Evolutionary conservation across 2,113 vertebrate species (phyloP).

Genomic region (Forbesichthys agassizii): DNA sequence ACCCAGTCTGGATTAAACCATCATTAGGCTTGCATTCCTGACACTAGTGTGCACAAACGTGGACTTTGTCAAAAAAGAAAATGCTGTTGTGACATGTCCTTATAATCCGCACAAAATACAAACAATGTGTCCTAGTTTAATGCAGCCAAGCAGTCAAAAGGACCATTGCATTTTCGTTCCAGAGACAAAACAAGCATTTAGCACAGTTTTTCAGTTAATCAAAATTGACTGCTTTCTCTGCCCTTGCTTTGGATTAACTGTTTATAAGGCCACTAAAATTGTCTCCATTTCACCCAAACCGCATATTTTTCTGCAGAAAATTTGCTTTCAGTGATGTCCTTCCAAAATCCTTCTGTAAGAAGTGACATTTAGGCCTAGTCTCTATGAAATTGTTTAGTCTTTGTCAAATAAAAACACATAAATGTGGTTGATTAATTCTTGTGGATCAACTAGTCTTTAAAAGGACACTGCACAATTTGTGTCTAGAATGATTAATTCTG

Average conservation of each 20-base stretch:
- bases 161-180: constrained; percentile 46
- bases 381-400: no score
- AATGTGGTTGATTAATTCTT: no score
- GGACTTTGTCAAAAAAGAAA: constrained; percentile 72
- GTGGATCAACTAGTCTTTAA: no score
- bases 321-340: no score
- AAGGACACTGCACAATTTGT: no score
- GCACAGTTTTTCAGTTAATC: constrained; percentile 52
- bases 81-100: constrained; percentile 78
- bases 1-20: not conserved
- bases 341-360: no score
- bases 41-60: constrained; percentile 73
- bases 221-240: constrained; percentile 37
- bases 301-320: no score
- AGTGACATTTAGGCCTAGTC: no score
- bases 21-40: constrained; percentile 73
- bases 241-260: not conserved
- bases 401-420: no score
- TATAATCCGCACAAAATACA: constrained; percentile 66
- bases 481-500: no score
- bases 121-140: constrained; percentile 52
- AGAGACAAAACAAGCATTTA: constrained; percentile 62
- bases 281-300: no score
- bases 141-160: constrained; percentile 33
- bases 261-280: not conserved